Conservation (phyloP, 2,113 vertebrate species). For the Passer montanus region DNA sequence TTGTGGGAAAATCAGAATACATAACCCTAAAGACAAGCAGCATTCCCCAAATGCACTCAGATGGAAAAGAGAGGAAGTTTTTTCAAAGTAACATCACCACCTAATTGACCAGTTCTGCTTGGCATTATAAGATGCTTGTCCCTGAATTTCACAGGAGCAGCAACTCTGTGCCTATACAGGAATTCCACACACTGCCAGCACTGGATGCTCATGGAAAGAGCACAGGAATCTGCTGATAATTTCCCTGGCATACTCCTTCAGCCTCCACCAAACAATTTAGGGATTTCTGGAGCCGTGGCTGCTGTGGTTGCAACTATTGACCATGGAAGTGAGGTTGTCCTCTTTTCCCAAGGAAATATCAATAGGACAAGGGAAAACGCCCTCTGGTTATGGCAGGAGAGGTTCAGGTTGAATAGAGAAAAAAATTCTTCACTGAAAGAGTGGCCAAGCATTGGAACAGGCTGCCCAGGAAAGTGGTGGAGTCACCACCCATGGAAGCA, state of each 20-base stretch:
- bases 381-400: not conserved
- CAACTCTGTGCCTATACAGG: not conserved
- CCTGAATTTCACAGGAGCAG: not conserved
- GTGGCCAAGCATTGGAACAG: not conserved
- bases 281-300: not conserved
- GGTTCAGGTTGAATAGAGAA: not conserved
- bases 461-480: too few species aligned
- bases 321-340: not conserved
- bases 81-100: not conserved
- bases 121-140: not conserved
- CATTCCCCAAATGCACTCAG: not conserved
- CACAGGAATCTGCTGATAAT: not conserved
- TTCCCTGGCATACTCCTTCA: not conserved
- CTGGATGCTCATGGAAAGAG: not conserved
- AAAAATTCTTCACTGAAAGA: not conserved
- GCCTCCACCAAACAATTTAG: not conserved
- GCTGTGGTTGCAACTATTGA: not conserved
- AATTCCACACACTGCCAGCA: not conserved
- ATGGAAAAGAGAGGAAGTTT: not conserved
- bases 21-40: not conserved
- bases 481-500: too few species aligned
- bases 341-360: not conserved
- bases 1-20: not conserved
- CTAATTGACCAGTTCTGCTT: not conserved
- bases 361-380: rapidly evolving